These are phyloP conservation scores for Frankliniella fusca DNA, from an alignment of 2,888 invertebrate genomes.

Conservation along the genomic window DNA sequence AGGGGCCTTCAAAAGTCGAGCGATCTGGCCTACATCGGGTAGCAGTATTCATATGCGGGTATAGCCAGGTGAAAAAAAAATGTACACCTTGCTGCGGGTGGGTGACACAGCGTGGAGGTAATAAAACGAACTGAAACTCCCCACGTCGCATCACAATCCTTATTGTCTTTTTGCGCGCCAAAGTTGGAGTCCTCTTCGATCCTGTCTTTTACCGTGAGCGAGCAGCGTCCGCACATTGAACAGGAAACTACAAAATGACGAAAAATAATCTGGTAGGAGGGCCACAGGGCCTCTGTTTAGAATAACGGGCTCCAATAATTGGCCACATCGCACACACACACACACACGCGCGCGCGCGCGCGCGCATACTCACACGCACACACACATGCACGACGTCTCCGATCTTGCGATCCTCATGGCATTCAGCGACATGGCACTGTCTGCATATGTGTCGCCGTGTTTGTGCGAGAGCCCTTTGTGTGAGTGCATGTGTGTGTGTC, in stretches of 20 bases:
- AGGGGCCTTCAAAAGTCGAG: not conserved
- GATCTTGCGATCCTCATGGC: constrained; percentile 17
- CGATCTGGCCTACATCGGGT: not conserved
- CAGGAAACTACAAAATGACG: no score
- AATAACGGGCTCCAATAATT: constrained; percentile 19
- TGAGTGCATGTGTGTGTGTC: constrained; percentile 6
- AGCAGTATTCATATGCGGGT: not conserved
- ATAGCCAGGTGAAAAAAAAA: not conserved
- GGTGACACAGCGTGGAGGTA: not conserved
- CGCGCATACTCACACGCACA: not conserved
- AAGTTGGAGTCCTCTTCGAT: no score
- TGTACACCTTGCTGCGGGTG: not conserved
- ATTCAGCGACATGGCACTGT: constrained; percentile 6
- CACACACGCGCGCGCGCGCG: not conserved
- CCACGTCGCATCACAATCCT: no score
- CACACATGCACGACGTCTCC: not conserved
- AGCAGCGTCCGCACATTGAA: no score
- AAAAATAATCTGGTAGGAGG: not conserved
- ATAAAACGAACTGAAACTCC: no score
- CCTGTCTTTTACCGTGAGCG: no score
- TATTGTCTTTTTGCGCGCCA: no score
- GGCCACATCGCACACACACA: not conserved
- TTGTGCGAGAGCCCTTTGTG: not conserved
- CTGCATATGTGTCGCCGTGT: constrained; percentile 12
- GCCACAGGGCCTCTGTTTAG: constrained; percentile 13